A percentile compares a stretch with the other conserved stretches of the same genome.
Evolutionary conservation across 2,113 vertebrate species (phyloP).

Genomic region (Odontesthes bonariensis): DNA sequence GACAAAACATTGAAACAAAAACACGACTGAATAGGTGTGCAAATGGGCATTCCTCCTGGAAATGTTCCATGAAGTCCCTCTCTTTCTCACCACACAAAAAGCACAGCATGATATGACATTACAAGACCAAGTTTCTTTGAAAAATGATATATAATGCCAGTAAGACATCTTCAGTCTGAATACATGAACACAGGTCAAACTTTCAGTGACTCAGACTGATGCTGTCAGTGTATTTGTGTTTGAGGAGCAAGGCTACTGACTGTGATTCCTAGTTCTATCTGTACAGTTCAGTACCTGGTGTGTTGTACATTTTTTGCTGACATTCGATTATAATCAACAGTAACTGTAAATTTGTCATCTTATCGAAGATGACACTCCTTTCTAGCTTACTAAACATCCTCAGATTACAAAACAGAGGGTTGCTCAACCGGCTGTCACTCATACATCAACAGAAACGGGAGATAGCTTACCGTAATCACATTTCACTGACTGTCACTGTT

Average conservation of each 20-base stretch:
- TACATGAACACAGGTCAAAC: background rate
- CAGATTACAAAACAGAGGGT: conserved; percentile 1
- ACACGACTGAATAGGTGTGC: conserved; percentile 18
- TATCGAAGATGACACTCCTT: background rate
- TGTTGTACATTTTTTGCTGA: background rate
- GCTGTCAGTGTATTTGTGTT: background rate
- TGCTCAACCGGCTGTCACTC: background rate
- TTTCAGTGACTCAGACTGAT: background rate
- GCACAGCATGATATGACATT: background rate
- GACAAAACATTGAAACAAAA: conserved; percentile 38
- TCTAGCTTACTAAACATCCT: background rate
- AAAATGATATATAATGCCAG: background rate
- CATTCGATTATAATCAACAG: too few relatives aligned
- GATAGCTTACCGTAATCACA: conserved; percentile 33
- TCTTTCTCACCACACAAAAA: background rate
- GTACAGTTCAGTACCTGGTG: conserved; percentile 8
- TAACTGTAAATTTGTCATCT: background rate
- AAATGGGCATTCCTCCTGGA: conserved; percentile 43
- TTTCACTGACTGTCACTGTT: conserved; percentile 40
- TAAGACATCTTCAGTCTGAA: background rate
- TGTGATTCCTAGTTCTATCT: conserved; percentile 6
- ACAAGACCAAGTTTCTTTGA: conserved; percentile 5
- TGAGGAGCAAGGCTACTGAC: background rate
- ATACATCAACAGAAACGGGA: conserved; percentile 14
- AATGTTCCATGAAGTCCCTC: conserved; percentile 12